Evolutionary conservation across 2,888 invertebrate species (phyloP), one percentile per base, ranked within the genome.

Genomic region (Sipha maydis): DNA sequence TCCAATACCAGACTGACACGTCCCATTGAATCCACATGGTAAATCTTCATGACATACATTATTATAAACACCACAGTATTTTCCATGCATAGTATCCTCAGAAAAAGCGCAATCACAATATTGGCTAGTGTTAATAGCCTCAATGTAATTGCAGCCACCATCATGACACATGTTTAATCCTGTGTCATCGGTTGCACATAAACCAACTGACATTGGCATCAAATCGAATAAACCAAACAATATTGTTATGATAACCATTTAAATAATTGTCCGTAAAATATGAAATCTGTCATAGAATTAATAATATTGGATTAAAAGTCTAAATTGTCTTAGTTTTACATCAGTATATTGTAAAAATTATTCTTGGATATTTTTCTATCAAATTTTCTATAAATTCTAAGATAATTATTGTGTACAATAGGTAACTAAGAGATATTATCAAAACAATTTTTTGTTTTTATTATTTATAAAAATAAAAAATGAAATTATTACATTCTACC

Each of bases 111-210:
- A 83, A 8, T 48, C 8, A 31, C 83, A 83, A 4, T 1, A 28
- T 77, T 54, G 5, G 5, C 28, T 21, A 25, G 14, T 31, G 9
- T 28, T 48, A 48, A 25, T 25, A 25, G 0, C 0, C 25, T 48
- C 3, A 56, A 25, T 19, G 54, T 31, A 56, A 56, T 54, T 83
- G 19, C 83, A 83, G 34, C 83, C 83, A 54, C 83, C 83, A 34
- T 83, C 83, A 8, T 83, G 71, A 34, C 83, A 83, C 34, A 3
- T 25, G 25, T 54, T 83, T 31, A 28, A 28, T 19, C 67, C 67
- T 1, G 8, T 19, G n/a, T 19, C 19, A 41, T 80, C 80, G 38
- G 67, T 14, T 41, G n/a, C 67, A 11, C 80, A 80, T 19, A 41
- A 38, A 38, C 56, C 21, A 17, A 1, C 25, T 31, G 79, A 34